A percentile compares a stretch with the other conserved stretches of the same genome.
Conservation (phyloP, 2,888 invertebrate species). For the Oegoconia quadripuncta region DNA sequence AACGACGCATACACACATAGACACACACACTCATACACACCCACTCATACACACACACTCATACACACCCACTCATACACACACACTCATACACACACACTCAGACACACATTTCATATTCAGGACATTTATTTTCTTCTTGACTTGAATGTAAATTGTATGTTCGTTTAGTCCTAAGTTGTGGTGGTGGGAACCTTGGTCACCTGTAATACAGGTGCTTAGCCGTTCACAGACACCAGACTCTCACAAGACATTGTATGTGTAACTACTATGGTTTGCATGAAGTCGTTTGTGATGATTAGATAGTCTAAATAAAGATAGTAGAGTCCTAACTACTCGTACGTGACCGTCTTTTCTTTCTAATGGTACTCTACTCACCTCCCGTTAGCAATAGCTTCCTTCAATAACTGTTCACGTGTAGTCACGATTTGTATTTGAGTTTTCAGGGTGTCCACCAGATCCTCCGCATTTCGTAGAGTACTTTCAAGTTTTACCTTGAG, state of each 20-base stretch:
- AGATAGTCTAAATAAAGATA: neutral
- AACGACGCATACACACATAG: no score
- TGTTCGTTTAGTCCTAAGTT: no score
- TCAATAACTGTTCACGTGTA: constrained; percentile 41
- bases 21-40: no score
- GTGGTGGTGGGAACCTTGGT: neutral
- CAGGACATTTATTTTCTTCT: no score
- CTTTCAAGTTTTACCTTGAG: constrained; percentile 44
- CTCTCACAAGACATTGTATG: no score
- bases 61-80: no score
- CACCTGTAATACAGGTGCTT: neutral
- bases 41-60: no score
- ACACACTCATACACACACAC: no score
- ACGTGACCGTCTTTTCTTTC: neutral
- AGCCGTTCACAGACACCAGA: neutral
- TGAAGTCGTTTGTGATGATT: no score
- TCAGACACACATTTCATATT: no score
- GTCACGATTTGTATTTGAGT: constrained; percentile 39
- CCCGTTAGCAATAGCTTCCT: constrained; percentile 56
- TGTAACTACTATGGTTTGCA: no score
- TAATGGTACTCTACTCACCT: constrained; percentile 35
- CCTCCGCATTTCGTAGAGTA: constrained; percentile 41
- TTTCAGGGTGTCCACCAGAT: constrained; percentile 41
- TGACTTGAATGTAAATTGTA: no score
- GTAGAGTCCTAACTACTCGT: neutral